Base-by-base conservation (phyloP, 2,888 invertebrate genomes). In the Phyllotreta cruciferae region DNA sequence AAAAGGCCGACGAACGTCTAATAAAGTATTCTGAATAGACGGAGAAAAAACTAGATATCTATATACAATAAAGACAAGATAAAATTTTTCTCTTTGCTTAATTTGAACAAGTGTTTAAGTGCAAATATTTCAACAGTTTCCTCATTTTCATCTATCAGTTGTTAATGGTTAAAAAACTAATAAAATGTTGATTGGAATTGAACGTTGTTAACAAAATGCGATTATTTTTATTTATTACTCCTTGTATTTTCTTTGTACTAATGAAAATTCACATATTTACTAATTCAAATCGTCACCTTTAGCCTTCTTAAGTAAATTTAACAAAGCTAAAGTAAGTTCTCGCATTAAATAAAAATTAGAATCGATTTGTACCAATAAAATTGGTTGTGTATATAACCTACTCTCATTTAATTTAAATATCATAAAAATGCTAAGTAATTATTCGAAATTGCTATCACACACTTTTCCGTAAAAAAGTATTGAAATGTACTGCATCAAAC, bases 361-460 rank as follows among this genome's bases (percentile, higher is more conserved):
- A 24, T 24, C 24, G 35, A 49, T 56, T 45, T 65, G 61, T 57
- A 65, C 47, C 60, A 61, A 53, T 57, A 56, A 56, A 62, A 42
- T 56, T 57, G 65, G 61, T 67, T 61, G 64, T 63, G 65, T 53
- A 60, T 67, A 64, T 64, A 68, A 68, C 66, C 60, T 64, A 66
- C 63, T 64, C 39, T 66, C 60, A 64, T 63, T 67, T 66, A 62
- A 62, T 65, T 67, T 61, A 63, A 67, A 66, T 64, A 67, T 66
- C 57, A 64, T 69, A 65, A 64, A 72, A 72, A 72, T 64, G 65
- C 71, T 69, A 70, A 62, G 60, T 68, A 66, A 67, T 70, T 68
- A 64, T 70, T 71, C 69, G 68, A 71, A 72, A 71, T 64, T 66
- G 63, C 70, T 71, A 72, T 69, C 69, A 67, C 69, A 69, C 63